These are phyloP conservation scores for Hydrolagus colliei DNA, from an alignment of 2,797 vertebrate genomes.

Conservation along the genomic window DNA sequence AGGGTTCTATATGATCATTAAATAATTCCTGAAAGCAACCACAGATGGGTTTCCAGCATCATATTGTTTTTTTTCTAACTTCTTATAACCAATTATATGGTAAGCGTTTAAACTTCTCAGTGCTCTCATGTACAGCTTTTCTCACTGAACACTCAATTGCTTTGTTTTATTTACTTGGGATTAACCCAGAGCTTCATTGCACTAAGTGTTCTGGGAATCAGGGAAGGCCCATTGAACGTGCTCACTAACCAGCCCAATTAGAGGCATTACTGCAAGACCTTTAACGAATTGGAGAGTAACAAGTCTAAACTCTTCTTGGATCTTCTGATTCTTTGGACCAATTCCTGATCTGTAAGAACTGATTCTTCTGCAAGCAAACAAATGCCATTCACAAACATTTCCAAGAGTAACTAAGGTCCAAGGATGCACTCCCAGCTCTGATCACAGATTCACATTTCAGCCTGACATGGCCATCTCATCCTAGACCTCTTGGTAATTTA, in stretches of 20 bases:
- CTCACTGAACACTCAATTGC: background rate
- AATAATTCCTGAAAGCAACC: conserved; percentile 14
- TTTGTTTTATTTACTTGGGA: conserved; percentile 23
- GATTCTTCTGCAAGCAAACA: background rate
- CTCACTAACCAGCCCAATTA: background rate
- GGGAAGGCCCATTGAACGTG: conserved; percentile 22
- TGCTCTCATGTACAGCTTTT: conserved; percentile 2
- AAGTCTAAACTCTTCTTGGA: background rate
- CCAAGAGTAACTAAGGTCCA: background rate
- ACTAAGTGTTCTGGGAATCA: background rate
- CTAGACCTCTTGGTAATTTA: background rate
- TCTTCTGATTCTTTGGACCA: background rate
- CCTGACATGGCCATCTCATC: background rate
- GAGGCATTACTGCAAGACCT: background rate
- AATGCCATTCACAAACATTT: background rate
- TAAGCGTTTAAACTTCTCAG: conserved; percentile 20
- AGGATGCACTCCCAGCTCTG: background rate
- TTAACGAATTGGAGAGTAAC: background rate
- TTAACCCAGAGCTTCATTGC: background rate
- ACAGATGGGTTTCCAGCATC: conserved; percentile 20
- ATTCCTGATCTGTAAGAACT: background rate
- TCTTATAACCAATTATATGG: background rate
- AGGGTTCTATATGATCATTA: conserved; percentile 23
- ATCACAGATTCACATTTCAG: background rate
- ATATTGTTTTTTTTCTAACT: conserved; percentile 10